Base-by-base conservation (phyloP, 2,113 vertebrate genomes). In the Myrmophylax atrothorax region DNA sequence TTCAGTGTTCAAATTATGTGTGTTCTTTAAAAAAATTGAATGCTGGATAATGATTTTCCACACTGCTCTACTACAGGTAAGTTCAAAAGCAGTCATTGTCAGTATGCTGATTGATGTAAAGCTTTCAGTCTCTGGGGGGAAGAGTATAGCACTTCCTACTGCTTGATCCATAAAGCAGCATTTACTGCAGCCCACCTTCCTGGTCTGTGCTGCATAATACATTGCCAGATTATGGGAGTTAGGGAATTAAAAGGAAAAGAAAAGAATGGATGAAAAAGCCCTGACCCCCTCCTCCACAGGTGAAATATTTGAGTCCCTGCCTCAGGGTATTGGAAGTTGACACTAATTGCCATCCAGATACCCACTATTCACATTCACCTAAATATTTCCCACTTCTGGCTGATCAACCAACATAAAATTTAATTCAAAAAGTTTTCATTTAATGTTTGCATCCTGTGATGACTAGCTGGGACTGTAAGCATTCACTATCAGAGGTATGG, bases 51-150 rank as follows among this genome's bases (percentile, higher is more conserved):
- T 97, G 94, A 97, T 97, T 97, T 97, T 89, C 96, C 89, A 94
- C 87, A 91, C 70, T 14, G 35, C 87, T 97, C 94, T 89, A 55
- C 94, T 97, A 97, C 93, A 94, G 94, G 95, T 94, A 97, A 94
- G 95, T 97, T 97, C 94, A 97, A 96, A 97, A 93, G 96, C 90
- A 95, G 87, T 91, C 96, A 97, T 97, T 97, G 97, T 97, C 96
- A 96, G 95, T 95, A 97, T 97, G 94, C 94, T 97, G 96, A 97
- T 93, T 97, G 96, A 97, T 97, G 96, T 97, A 97, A 97, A 97
- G 96, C 95, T 94, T 96, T 97, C 95, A 84, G 92, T 97, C 96
- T 96, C 96, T 94, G 78, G 90, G 92, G 96, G 87, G 64, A 97
- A 96, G 87, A 94, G 93, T 90, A 95, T 88, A 97, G 90, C 89